Evolutionary conservation across 2,888 invertebrate species (phyloP), one percentile per base, ranked within the genome.

Genomic region (Tortricodes alternella): DNA sequence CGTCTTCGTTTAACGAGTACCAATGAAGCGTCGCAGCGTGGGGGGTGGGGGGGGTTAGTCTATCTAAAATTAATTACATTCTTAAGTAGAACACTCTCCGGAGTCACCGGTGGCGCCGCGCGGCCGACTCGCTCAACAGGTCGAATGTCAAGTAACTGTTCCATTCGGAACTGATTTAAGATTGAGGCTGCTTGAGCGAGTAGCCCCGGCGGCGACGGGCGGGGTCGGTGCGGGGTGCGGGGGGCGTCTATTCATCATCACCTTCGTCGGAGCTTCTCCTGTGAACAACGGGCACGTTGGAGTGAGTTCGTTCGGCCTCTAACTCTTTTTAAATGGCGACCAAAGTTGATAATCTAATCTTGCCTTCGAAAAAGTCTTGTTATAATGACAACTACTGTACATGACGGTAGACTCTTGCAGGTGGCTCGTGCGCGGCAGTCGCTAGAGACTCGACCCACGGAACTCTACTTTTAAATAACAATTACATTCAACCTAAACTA

Each of bases 161-260:
- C n/a, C n/a, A n/a, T n/a, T 21, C 21, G 21, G 3, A 4, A 4
- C 3, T 21, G 21, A 6, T 21, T 29, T 1, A 29, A n/a, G 9
- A 1, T n/a, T 1, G 43, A 1, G 41, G 13, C 15, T n/a, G n/a
- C 11, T n/a, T 9, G 16, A 16, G 1, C 19, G 32, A 6, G 29
- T 9, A 21, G 37, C 15, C 3, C 29, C n/a, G 4, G 11, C 41
- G 41, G 23, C 6, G 41, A 8, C 27, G 39, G n/a, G 39, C 50
- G 50, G 41, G 15, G 23, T 19, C 23, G 29, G 29, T 21, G 46
- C 18, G 13, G 35, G 1, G 18, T 29, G 37, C 27, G 19, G 15
- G 38, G 27, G 51, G 55, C 34, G 16, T 18, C 32, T 56, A 56
- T 18, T 56, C 55, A 13, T 49, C 55, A 34, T 44, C 55, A 29